Conservation (phyloP, 2,113 vertebrate genomes). For the Cepphus grylle region DNA sequence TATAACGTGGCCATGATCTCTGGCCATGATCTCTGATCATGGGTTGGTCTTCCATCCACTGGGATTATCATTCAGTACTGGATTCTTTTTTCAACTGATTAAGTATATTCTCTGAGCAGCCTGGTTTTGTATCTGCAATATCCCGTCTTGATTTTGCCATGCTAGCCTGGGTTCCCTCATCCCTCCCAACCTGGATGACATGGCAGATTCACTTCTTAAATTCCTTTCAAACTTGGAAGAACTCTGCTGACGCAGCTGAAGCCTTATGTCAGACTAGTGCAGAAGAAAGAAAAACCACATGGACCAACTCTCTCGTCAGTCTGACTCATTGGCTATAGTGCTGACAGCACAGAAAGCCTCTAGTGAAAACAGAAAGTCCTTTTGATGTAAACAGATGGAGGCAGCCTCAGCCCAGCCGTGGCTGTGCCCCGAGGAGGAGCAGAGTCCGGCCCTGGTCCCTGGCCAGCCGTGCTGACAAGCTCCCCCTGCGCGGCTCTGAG, state of each 20-base stretch:
- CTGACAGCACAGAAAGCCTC: not conserved
- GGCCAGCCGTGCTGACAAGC: not conserved
- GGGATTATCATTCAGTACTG: not conserved
- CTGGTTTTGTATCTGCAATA: not conserved
- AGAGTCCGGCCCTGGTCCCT: too few relatives aligned
- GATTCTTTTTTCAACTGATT: not conserved
- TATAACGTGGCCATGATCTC: not conserved
- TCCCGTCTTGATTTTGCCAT: not conserved
- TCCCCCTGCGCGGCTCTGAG: fast-evolving
- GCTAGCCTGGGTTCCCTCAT: not conserved
- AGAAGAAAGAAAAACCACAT: not conserved
- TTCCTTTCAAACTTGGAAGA: not conserved
- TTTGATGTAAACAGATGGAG: not conserved
- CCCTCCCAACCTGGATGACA: not conserved
- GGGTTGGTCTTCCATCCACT: not conserved
- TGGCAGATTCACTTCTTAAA: not conserved
- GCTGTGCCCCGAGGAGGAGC: not conserved
- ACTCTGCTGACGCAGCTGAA: not conserved
- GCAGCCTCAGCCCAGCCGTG: not conserved
- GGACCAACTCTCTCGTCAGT: not conserved
- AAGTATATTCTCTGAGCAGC: not conserved
- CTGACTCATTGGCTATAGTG: not conserved
- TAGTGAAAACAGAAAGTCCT: not conserved
- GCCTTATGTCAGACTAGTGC: not conserved
- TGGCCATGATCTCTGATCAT: not conserved